A percentile compares a stretch with the other conserved stretches of the same genome.
phyloP scores from a whole-genome alignment of 1,140 invertebrate species.

The Orussus abietinus region DNA sequence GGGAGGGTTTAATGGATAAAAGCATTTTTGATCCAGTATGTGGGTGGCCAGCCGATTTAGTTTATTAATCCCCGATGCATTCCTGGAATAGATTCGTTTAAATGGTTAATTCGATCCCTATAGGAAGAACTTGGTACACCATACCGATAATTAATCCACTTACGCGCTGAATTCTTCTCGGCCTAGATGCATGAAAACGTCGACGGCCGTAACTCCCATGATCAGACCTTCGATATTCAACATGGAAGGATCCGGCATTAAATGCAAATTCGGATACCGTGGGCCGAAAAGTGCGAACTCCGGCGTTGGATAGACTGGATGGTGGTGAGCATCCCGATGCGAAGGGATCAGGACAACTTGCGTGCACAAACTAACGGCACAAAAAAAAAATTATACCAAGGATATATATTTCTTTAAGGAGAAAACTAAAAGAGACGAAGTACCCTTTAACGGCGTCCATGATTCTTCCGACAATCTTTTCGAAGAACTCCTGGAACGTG shows the following conservation, averaged over 20 bases:
- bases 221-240: slow-evolving; percentile 72
- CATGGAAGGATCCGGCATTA: slow-evolving; percentile 76
- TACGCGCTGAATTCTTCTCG: slow-evolving; percentile 74
- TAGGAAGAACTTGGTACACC: no score
- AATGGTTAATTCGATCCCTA: no score
- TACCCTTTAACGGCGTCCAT: slow-evolving; percentile 56
- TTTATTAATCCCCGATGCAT: slow-evolving; percentile 55
- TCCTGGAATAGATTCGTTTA: no score
- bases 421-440: slow-evolving; percentile 13
- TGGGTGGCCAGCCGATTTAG: slow-evolving; percentile 70
- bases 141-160: slow-evolving; percentile 39
- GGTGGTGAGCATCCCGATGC: slow-evolving; percentile 70
- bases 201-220: slow-evolving; percentile 76
- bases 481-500: slow-evolving; percentile 69
- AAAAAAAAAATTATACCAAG: slow-evolving; percentile 10
- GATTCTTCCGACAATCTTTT: slow-evolving; percentile 63
- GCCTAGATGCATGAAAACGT: slow-evolving; percentile 75
- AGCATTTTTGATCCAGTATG: slow-evolving; percentile 71
- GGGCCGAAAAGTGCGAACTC: slow-evolving; percentile 56
- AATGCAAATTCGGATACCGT: slow-evolving; percentile 57
- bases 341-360: slow-evolving; percentile 74
- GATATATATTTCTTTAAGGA: slow-evolving; percentile 4
- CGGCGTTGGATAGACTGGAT: slow-evolving; percentile 78
- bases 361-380: slow-evolving; percentile 44
- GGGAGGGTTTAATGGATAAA: slow-evolving; percentile 80